Conservation (phyloP, 1,140 invertebrate genomes). For the Neomicropteryx cornuta region DNA sequence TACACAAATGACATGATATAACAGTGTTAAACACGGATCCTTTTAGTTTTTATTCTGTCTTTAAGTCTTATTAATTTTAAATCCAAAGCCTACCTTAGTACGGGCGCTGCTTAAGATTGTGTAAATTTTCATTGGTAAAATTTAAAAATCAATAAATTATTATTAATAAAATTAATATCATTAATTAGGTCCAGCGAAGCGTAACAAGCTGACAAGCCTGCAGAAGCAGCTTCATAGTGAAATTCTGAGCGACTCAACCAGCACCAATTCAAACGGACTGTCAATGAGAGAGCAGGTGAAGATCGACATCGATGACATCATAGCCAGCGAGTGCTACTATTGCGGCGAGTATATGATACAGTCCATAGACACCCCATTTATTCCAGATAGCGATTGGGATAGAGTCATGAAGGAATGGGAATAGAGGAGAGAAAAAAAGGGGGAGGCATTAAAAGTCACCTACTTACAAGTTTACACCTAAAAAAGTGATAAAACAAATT, state of each 20-base stretch:
- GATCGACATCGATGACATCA: conserved; percentile 76
- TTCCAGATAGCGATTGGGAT: conserved; percentile 71
- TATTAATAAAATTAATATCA: too few relatives aligned
- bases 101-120: too few relatives aligned
- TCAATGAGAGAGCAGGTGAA: conserved; percentile 58
- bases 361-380: conserved; percentile 78
- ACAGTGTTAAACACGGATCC: too few relatives aligned
- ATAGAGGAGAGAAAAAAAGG: conserved; percentile 34
- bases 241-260: conserved; percentile 40
- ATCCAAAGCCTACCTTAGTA: too few relatives aligned
- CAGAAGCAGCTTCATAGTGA: conserved; percentile 50
- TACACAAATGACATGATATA: too few relatives aligned
- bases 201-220: conserved; percentile 47
- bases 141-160: too few relatives aligned
- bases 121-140: too few relatives aligned
- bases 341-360: conserved; percentile 90
- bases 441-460: too few relatives aligned
- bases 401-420: conserved; percentile 74
- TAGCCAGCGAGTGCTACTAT: conserved; percentile 86
- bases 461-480: too few relatives aligned
- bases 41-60: too few relatives aligned
- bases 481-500: too few relatives aligned
- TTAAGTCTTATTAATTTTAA: too few relatives aligned
- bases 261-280: conserved; percentile 45
- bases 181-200: conserved; percentile 44